Percentiles rank a stretch among this genome's conserved stretches.
These are phyloP conservation scores for Pararge aegeria DNA, from an alignment of 1,140 invertebrate genomes.

Conservation along the genomic window DNA sequence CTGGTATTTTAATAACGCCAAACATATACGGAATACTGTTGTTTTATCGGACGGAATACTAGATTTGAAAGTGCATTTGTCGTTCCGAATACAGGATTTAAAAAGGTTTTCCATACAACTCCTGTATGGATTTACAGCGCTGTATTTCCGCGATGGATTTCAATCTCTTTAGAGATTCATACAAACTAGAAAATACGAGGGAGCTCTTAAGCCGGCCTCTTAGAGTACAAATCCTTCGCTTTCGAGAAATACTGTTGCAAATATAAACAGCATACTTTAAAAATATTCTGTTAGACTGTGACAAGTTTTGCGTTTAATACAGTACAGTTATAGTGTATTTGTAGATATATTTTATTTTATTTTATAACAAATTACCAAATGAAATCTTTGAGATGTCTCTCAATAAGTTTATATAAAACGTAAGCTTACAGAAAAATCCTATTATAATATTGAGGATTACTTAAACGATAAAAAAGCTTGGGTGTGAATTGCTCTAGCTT, in stretches of 20 bases:
- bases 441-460: too few relatives aligned
- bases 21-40: not conserved
- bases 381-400: too few relatives aligned
- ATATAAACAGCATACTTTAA: not conserved
- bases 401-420: too few relatives aligned
- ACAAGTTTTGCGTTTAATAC: not conserved
- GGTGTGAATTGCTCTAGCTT: too few relatives aligned
- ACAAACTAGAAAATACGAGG: not conserved
- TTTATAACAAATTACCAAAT: too few relatives aligned
- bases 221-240: not conserved
- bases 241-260: not conserved
- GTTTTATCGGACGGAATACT: not conserved
- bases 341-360: too few relatives aligned
- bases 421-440: too few relatives aligned
- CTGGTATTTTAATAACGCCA: too few relatives aligned
- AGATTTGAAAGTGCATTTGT: not conserved
- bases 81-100: not conserved
- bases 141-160: not conserved
- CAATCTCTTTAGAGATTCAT: conserved; percentile 4
- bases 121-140: not conserved
- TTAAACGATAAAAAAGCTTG: too few relatives aligned
- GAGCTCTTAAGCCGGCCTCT: not conserved
- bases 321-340: too few relatives aligned
- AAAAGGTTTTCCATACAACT: not conserved
- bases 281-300: not conserved